These are phyloP conservation scores for Xenopus laevis DNA, from an alignment of 2,113 vertebrate species.

Conservation along the genomic window DNA sequence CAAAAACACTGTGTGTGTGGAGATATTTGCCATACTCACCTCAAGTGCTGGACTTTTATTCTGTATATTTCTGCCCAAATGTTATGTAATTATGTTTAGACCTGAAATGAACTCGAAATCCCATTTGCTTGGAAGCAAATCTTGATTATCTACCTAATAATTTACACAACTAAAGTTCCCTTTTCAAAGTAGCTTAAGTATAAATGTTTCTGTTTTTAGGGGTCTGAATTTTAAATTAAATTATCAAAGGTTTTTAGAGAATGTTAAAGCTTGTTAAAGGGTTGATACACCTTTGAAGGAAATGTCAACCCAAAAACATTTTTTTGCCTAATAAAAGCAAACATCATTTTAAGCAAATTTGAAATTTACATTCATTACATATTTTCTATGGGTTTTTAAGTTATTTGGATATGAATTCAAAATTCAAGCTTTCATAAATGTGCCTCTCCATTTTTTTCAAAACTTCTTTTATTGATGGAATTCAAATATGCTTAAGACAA, in stretches of 20 bases:
- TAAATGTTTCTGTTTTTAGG: background rate
- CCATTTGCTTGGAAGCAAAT: background rate
- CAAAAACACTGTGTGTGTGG: slow-evolving; percentile 54
- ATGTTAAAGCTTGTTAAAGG: no score
- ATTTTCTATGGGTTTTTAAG: no score
- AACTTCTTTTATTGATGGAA: no score
- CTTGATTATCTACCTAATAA: background rate
- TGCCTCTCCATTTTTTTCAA: no score
- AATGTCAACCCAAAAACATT: no score
- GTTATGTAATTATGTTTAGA: slow-evolving; percentile 50
- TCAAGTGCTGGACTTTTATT: slow-evolving; percentile 60
- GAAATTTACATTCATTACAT: no score
- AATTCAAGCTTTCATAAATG: no score
- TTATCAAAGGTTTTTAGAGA: background rate
- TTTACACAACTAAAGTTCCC: background rate
- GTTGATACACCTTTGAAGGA: no score
- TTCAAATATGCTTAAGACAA: no score
- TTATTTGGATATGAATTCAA: no score
- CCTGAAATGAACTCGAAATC: slow-evolving; percentile 1
- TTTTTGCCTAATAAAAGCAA: no score
- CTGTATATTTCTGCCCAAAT: slow-evolving; percentile 62
- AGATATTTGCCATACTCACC: slow-evolving; percentile 56
- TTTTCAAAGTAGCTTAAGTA: background rate
- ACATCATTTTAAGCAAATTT: no score
- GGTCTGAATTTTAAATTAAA: background rate